These are phyloP conservation scores for Phortica variegata DNA, from an alignment of 1,140 invertebrate species.

Conservation along the genomic window DNA sequence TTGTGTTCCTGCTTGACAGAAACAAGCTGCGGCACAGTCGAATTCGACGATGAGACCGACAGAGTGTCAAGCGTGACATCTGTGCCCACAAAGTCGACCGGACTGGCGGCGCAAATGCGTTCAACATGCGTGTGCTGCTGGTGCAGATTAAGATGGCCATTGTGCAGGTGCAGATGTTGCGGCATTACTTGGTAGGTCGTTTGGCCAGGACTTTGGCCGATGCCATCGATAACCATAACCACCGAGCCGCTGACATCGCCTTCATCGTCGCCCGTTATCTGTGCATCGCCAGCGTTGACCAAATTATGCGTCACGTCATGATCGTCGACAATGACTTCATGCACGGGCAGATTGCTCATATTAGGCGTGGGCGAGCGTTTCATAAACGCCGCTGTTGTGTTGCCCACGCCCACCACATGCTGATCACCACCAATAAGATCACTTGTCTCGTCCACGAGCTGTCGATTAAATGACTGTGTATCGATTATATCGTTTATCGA, in stretches of 20 bases:
- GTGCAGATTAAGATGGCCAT: conserved; percentile 33
- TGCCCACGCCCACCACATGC: conserved; percentile 1
- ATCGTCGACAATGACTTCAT: conserved; percentile 7
- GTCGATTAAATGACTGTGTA: conserved; percentile 64
- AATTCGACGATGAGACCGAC: conserved; percentile 17
- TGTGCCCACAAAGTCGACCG: conserved; percentile 35
- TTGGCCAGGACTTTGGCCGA: conserved; percentile 41
- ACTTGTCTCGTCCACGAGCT: conserved; percentile 59
- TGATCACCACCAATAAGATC: conserved; percentile 27
- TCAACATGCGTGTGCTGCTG: conserved; percentile 11
- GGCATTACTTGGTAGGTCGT: conserved; percentile 38
- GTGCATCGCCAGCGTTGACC: conserved; percentile 59
- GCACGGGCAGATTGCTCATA: background rate
- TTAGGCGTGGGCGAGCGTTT: too few species aligned
- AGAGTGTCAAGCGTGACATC: conserved; percentile 41
- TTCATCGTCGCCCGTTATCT: conserved; percentile 28
- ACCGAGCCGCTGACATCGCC: conserved; percentile 59
- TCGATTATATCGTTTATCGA: conserved; percentile 68
- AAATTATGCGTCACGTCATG: conserved; percentile 55
- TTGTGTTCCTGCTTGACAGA: conserved; percentile 40
- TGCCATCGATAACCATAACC: conserved; percentile 59
- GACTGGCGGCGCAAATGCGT: conserved; percentile 20
- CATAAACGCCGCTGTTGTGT: too few species aligned
- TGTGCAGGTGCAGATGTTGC: conserved; percentile 45
- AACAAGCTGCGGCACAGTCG: conserved; percentile 24